Evolutionary conservation across 2,797 vertebrate species (phyloP).

Genomic region (Pogoniulus pusillus): DNA sequence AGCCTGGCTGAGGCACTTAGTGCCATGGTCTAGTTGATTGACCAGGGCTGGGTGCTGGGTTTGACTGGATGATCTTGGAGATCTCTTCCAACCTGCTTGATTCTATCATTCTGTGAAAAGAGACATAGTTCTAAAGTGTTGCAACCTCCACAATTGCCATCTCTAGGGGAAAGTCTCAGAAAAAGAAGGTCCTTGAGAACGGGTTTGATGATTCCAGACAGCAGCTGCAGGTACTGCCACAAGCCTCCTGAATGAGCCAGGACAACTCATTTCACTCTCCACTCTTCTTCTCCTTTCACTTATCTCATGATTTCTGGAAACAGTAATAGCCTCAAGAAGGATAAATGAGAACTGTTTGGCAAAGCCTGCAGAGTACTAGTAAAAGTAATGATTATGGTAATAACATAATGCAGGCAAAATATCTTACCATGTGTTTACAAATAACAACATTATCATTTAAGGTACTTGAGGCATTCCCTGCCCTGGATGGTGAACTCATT

Average conservation of each 20-base stretch:
- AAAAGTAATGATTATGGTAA: constrained; percentile 38
- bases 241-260: not conserved
- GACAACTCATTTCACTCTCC: not conserved
- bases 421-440: constrained; percentile 45
- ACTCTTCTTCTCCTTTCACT: not conserved
- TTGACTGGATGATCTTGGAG: too few species aligned
- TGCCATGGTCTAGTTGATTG: too few species aligned
- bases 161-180: not conserved
- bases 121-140: not conserved
- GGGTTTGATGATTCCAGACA: not conserved
- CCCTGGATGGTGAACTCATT: constrained; percentile 1
- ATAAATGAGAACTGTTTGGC: not conserved
- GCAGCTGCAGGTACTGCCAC: not conserved
- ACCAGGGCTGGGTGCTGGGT: too few species aligned
- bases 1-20: too few species aligned
- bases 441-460: not conserved
- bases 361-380: not conserved
- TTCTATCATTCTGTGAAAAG: too few species aligned
- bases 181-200: not conserved
- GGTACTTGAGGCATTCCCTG: not conserved
- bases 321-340: not conserved
- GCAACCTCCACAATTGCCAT: not conserved
- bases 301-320: not conserved
- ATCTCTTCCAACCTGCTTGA: too few species aligned
- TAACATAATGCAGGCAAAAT: constrained; percentile 6